These are phyloP conservation scores for Ivindomyrus marchei DNA, from an alignment of 2,113 vertebrate species.

Conservation along the genomic window DNA sequence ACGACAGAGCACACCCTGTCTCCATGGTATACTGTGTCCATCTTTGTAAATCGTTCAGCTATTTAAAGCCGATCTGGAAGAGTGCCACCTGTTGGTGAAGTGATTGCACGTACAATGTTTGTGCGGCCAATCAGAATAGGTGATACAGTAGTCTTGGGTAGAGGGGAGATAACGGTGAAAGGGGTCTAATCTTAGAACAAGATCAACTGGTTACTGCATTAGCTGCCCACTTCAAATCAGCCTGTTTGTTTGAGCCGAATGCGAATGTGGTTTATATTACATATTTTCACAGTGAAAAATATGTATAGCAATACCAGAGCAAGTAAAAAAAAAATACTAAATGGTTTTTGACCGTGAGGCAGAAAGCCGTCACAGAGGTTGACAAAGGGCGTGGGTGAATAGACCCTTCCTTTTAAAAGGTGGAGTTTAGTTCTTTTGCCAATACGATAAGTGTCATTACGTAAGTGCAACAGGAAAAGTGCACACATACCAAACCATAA, in stretches of 20 bases:
- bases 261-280: background rate
- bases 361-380: background rate
- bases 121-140: background rate
- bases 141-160: background rate
- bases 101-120: background rate
- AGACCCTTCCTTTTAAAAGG: background rate
- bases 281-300: background rate
- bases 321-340: background rate
- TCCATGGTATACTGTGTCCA: background rate
- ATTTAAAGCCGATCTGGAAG: background rate
- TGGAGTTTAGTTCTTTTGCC: background rate
- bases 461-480: background rate
- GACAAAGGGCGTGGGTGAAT: constrained; percentile 4
- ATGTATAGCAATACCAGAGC: background rate
- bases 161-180: background rate
- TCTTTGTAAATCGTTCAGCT: background rate
- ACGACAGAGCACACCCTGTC: background rate
- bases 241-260: background rate
- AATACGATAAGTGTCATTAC: background rate
- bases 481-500: background rate
- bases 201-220: background rate
- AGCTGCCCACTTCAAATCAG: background rate
- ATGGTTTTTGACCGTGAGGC: background rate
- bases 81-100: constrained; percentile 1
- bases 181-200: background rate